A percentile compares a stretch with the other conserved stretches of the same genome.
Conservation (phyloP, 2,888 invertebrate genomes). For the Volucella inflata region DNA sequence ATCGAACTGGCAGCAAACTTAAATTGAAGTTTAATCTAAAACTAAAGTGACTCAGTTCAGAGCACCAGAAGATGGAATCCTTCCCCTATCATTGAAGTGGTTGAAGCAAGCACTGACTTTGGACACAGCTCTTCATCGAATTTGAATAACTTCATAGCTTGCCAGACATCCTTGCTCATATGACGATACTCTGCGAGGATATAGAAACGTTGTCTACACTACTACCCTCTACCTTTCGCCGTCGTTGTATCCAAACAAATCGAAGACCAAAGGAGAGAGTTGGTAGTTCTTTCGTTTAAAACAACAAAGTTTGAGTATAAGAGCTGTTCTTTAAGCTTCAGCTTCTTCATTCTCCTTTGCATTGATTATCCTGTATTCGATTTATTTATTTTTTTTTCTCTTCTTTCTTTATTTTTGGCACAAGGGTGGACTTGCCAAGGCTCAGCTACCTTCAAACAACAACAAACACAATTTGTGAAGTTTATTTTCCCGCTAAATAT, state of each 20-base stretch:
- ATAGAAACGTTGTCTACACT: no score
- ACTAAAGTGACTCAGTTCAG: slow-evolving; percentile 67
- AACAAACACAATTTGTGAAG: slow-evolving; percentile 55
- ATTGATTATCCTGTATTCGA: slow-evolving; percentile 27
- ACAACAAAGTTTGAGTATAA: slow-evolving; percentile 52
- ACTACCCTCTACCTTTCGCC: background rate
- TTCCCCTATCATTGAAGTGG: background rate
- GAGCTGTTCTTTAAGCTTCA: slow-evolving; percentile 9
- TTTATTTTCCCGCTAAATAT: slow-evolving; percentile 64
- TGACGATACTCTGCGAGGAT: no score
- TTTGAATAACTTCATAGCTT: slow-evolving; percentile 60
- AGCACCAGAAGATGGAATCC: slow-evolving; percentile 30
- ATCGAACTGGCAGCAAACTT: slow-evolving; percentile 74
- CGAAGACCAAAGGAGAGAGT: slow-evolving; percentile 44
- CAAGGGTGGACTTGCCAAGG: slow-evolving; percentile 11
- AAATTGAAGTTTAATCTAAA: slow-evolving; percentile 74
- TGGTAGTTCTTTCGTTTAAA: slow-evolving; percentile 46
- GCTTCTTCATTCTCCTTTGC: slow-evolving; percentile 8
- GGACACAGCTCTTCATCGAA: slow-evolving; percentile 48
- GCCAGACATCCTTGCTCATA: background rate
- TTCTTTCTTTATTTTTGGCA: background rate
- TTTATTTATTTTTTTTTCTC: slow-evolving; percentile 19
- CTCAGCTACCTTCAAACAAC: slow-evolving; percentile 56
- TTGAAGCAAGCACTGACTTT: background rate
- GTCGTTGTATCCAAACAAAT: background rate